These are phyloP conservation scores for Drosophila kuntzei DNA, from an alignment of 2,888 invertebrate genomes.

Conservation along the genomic window DNA sequence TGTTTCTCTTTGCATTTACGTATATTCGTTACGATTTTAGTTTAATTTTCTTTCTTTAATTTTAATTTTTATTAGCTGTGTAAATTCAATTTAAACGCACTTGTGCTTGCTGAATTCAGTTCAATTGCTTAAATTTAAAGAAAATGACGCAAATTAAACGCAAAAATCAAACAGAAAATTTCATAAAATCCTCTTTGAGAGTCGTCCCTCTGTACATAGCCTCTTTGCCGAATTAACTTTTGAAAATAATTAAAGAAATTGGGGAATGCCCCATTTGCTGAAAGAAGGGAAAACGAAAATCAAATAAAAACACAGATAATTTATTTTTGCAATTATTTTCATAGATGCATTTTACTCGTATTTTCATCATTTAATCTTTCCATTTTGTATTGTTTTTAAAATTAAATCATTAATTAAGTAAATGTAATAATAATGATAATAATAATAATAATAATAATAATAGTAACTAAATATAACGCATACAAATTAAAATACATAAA, in stretches of 20 bases:
- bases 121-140: slow-evolving; percentile 56
- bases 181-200: slow-evolving; percentile 34
- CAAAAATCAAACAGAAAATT: not conserved
- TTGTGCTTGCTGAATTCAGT: slow-evolving; percentile 71
- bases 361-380: slow-evolving; percentile 74
- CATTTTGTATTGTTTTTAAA: slow-evolving; percentile 59
- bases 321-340: slow-evolving; percentile 73
- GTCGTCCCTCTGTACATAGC: not conserved
- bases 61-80: slow-evolving; percentile 48
- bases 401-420: slow-evolving; percentile 81
- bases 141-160: slow-evolving; percentile 5
- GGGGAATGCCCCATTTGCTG: slow-evolving; percentile 18
- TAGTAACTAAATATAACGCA: slow-evolving; percentile 82
- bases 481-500: slow-evolving; percentile 77
- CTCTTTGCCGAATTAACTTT: not conserved
- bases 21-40: slow-evolving; percentile 80
- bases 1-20: slow-evolving; percentile 78
- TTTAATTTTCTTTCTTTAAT: slow-evolving; percentile 42
- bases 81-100: slow-evolving; percentile 82
- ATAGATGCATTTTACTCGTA: slow-evolving; percentile 72
- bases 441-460: slow-evolving; percentile 72
- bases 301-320: slow-evolving; percentile 72
- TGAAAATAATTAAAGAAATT: slow-evolving; percentile 4
- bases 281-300: slow-evolving; percentile 20
- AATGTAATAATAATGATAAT: slow-evolving; percentile 74